Conservation (phyloP, 2,888 invertebrate species). For the Nomada fabriciana region DNA sequence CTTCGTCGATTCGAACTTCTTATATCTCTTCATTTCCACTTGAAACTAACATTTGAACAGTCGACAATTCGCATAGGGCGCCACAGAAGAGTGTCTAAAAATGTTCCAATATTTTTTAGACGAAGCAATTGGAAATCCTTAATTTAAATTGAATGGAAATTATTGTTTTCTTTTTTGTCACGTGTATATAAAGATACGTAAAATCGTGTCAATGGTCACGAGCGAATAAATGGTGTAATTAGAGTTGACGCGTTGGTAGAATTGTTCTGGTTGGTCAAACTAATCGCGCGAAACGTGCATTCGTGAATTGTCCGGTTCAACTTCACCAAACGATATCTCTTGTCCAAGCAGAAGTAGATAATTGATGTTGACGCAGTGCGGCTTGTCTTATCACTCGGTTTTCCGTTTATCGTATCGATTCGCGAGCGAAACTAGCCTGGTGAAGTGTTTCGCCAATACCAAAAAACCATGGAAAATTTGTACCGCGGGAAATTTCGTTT, state of each 20-base stretch:
- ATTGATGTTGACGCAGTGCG: constrained; percentile 51
- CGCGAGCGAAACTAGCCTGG: neutral
- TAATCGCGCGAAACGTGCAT: constrained; percentile 1
- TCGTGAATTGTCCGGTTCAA: constrained; percentile 15
- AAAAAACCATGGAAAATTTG: neutral
- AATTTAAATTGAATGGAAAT: no score
- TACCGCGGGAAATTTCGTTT: neutral
- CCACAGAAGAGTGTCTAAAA: no score
- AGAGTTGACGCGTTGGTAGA: no score
- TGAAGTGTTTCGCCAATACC: no score
- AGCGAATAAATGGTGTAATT: neutral
- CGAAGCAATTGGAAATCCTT: no score
- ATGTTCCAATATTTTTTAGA: no score
- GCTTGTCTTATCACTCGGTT: constrained; percentile 41
- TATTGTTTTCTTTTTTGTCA: neutral
- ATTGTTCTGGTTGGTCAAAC: neutral
- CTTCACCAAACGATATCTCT: constrained; percentile 31
- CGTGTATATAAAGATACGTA: neutral
- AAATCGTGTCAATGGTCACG: neutral
- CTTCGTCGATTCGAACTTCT: constrained; percentile 11
- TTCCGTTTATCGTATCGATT: constrained; percentile 40
- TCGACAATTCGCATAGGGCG: neutral
- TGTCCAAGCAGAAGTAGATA: constrained; percentile 31
- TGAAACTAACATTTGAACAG: constrained; percentile 9
- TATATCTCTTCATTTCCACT: neutral